Conservation (phyloP, 2,113 vertebrate genomes). For the Psilopogon haemacephalus region DNA sequence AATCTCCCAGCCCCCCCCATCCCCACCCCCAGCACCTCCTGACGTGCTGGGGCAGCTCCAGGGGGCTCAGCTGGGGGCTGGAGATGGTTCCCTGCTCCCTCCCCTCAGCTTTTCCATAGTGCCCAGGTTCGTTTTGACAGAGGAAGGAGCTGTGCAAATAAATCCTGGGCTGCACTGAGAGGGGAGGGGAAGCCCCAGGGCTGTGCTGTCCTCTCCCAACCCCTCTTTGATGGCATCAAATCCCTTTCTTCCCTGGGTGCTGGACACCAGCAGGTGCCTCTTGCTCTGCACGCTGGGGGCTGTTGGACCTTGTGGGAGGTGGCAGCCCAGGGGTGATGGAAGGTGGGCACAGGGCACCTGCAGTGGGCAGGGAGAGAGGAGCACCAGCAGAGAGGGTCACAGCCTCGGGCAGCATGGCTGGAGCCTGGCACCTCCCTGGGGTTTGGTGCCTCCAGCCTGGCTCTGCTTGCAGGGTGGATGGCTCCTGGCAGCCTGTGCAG, state of each 20-base stretch:
- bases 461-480: background rate
- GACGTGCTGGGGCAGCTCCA: background rate
- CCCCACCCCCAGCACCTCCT: background rate
- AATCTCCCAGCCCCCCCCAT: background rate
- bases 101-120: background rate
- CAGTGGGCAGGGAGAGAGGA: rapidly evolving
- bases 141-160: background rate
- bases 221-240: rapidly evolving
- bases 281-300: rapidly evolving
- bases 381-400: background rate
- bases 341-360: background rate
- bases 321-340: background rate
- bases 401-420: rapidly evolving
- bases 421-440: background rate
- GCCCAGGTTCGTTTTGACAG: background rate
- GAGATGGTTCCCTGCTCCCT: background rate
- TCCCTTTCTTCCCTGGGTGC: background rate
- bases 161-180: background rate
- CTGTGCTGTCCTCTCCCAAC: rapidly evolving
- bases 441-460: background rate
- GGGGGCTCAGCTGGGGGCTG: background rate
- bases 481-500: background rate
- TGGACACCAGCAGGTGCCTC: rapidly evolving
- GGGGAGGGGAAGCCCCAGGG: background rate
- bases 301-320: background rate